Conservation (phyloP, 2,797 vertebrate species). For the Muscicapa comitata region DNA sequence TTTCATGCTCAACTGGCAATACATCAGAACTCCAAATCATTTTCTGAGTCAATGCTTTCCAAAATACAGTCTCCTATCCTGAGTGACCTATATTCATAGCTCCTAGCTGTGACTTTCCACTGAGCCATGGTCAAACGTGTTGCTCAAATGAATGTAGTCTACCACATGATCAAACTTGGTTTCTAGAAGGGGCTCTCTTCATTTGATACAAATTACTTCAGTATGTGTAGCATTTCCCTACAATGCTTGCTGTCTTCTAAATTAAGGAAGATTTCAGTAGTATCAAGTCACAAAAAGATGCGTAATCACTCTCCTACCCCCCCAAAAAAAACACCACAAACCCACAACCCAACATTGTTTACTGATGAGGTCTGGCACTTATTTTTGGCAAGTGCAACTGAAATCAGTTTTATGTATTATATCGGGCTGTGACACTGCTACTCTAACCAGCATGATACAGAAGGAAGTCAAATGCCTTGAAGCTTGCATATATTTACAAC, state of each 20-base stretch:
- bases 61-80: conserved; percentile 9
- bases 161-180: not conserved
- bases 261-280: not conserved
- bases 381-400: not conserved
- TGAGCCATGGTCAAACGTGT: not conserved
- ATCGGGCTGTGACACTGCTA: not conserved
- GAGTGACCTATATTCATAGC: conserved; percentile 31
- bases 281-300: not conserved
- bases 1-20: conserved; percentile 48
- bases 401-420: not conserved
- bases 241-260: not conserved
- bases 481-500: not conserved
- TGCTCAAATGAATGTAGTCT: not conserved
- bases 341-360: not conserved
- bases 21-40: conserved; percentile 24
- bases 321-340: not conserved
- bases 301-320: not conserved
- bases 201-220: not conserved
- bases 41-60: conserved; percentile 59
- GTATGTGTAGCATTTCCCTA: not conserved
- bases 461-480: not conserved
- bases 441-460: not conserved
- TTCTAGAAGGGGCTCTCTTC: not conserved
- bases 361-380: not conserved
- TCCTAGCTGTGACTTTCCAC: conserved; percentile 53